Conservation (phyloP, 1,140 invertebrate species). For the Brachionus asplanchnoidis region DNA sequence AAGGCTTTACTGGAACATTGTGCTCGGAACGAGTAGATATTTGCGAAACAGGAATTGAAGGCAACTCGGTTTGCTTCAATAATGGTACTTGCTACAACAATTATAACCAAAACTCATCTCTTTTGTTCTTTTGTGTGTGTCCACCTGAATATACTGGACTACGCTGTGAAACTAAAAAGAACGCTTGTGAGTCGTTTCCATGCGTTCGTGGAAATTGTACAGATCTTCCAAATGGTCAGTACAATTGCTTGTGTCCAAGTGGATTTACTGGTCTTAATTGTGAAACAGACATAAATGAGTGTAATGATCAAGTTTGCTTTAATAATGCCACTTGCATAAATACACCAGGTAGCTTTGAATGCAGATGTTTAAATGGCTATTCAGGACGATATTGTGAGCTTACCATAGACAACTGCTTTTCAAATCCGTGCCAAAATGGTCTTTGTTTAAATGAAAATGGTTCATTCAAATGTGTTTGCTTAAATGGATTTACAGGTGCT, state of each 20-base stretch:
- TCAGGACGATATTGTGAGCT: slow-evolving; percentile 42
- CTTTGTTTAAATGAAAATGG: slow-evolving; percentile 44
- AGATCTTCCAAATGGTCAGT: slow-evolving; percentile 58
- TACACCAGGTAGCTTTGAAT: slow-evolving; percentile 41
- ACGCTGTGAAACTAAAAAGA: slow-evolving; percentile 84
- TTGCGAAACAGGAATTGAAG: slow-evolving; percentile 61
- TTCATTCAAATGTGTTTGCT: slow-evolving; percentile 7
- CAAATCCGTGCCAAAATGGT: slow-evolving; percentile 45
- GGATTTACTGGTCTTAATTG: slow-evolving; percentile 49
- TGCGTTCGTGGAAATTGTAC: slow-evolving; percentile 78
- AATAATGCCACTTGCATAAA: slow-evolving; percentile 42
- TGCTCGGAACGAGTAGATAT: slow-evolving; percentile 9
- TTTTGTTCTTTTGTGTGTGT: slow-evolving; percentile 63
- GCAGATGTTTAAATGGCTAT: slow-evolving; percentile 43
- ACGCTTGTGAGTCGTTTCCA: slow-evolving; percentile 70
- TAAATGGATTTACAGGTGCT: neutral
- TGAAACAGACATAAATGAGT: slow-evolving; percentile 42
- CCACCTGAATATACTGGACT: slow-evolving; percentile 76
- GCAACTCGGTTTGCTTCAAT: slow-evolving; percentile 47
- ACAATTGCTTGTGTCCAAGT: slow-evolving; percentile 51
- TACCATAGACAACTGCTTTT: slow-evolving; percentile 49
- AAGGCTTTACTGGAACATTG: slow-evolving; percentile 42
- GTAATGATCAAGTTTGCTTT: neutral
- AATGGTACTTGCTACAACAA: slow-evolving; percentile 25
- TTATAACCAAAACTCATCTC: slow-evolving; percentile 21